Base-by-base conservation (phyloP, 2,113 vertebrate species). In the Aptenodytes forsteri region DNA sequence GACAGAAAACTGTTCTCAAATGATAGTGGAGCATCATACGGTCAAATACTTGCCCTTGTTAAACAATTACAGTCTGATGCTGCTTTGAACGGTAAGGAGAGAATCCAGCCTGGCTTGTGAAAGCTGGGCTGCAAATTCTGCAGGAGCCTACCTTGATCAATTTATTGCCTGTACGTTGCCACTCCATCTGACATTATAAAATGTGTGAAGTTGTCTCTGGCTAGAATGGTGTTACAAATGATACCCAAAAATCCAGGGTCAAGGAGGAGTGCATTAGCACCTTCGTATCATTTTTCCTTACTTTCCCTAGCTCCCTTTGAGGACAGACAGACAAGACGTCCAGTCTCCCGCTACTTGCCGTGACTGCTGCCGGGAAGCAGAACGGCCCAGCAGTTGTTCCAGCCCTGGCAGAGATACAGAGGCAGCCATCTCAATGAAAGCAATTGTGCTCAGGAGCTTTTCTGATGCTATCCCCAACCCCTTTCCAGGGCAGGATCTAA, bases 331-430 rank as follows among this genome's bases (percentile, higher is more conserved):
- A 44, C 2, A 3, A 42, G 44, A 58, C 1, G 1, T 58, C 9
- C 17, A 21, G 19, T 30, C 38, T 52, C 13, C 56, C 0, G 0
- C 56, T 61, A 18, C 50, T 71, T 38, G 10, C 38, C 0, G 0
- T 58, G 56, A 8, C 69, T 59, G n/a, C 50, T 76, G 62, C 75
- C 0, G 4, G n/a, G 67, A 69, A 89, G 50, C 69, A 65, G 50
- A 14, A 42, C 46, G 16, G 34, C 50, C 55, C 79, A 80, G 42
- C 38, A 64, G 42, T 52, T 69, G 23, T 40, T 69, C 49, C 69
- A 56, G 55, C 59, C 20, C 50, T 22, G n/a, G 32, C 36, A 75
- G 55, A 59, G 20, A 23, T 22, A 25, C 14, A 58, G 44, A 59
- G 26, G 9, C 64, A 90, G 44, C 38, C 36, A 49, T 29, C 44